Base-by-base conservation (phyloP, 2,888 invertebrate genomes). In the Alviniconcha strummeri region DNA sequence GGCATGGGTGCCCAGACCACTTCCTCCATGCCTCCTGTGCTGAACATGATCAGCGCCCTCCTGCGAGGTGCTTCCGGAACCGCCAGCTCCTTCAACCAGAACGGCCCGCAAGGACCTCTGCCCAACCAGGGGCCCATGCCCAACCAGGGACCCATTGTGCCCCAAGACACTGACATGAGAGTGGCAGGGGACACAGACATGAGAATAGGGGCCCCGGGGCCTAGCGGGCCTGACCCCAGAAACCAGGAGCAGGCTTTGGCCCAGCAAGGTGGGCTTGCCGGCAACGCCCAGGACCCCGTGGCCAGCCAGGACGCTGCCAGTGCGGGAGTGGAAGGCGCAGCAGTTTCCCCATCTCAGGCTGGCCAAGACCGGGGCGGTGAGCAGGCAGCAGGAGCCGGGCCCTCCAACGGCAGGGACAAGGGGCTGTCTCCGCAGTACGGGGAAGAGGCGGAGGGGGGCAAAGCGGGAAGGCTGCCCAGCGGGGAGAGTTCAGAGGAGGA, bases 31-130 rank as follows among this genome's bases (percentile, higher is more conserved):
- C 84, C 84, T 8, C 86, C 88, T 19, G 87, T 88, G n/a, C 74
- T 87, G 36, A 88, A 88, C 80, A 88, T 88, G 87, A 84, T 85
- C 17, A 84, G 83, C 19, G 85, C 85, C 15, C 76, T 85, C 9
- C 77, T 85, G 19, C 76, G 84, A 15, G 81, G 81, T 6, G 79
- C 83, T 17, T 83, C 77, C 52, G 4, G 72, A 36, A 15, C 54
- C 19, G 8, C 5, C 36, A 77, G 82, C 7, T 8, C 67, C 36
- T 76, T 77, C 69, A 82, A 76, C 76, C 76, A 76, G 17, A 57
- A 60, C 19, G 64, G 78, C 36, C 78, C 64, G 13, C 80, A 52
- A 55, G 80, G 67, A 17, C 54, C 80, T 8, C 6, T 55, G 64
- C 71, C 71, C 71, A 19, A 17, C 17, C 80, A 52, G 9, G 80